Conservation (phyloP, 2,797 vertebrate species). For the Hydrophis major region DNA sequence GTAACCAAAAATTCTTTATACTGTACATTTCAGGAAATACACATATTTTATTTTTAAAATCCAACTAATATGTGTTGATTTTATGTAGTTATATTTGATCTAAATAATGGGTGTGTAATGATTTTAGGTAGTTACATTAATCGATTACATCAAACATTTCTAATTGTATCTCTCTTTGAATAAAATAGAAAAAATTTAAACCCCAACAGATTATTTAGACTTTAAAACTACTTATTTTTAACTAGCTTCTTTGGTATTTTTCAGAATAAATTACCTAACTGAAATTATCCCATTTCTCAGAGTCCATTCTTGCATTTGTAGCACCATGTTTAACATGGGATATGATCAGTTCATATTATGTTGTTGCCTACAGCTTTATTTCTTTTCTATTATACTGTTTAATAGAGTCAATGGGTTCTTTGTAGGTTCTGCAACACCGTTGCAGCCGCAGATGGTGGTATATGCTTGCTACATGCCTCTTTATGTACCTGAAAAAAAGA, state of each 20-base stretch:
- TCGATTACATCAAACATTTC: not conserved
- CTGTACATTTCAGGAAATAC: not conserved
- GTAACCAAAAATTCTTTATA: not conserved
- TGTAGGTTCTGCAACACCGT: slow-evolving; percentile 58
- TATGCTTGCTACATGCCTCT: slow-evolving; percentile 80
- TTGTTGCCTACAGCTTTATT: not conserved
- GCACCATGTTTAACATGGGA: slow-evolving; percentile 7
- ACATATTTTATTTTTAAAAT: not conserved
- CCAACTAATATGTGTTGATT: not conserved
- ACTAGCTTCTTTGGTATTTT: not conserved
- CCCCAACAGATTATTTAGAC: slow-evolving; percentile 2
- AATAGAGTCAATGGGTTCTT: slow-evolving; percentile 32
- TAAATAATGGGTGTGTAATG: not conserved
- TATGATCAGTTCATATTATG: not conserved
- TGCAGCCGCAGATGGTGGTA: slow-evolving; percentile 70
- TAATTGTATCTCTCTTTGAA: not conserved
- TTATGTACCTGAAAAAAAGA: slow-evolving; percentile 75
- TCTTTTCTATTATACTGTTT: slow-evolving; percentile 25
- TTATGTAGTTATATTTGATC: not conserved
- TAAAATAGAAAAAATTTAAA: not conserved
- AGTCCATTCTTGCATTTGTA: not conserved
- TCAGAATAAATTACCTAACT: not conserved
- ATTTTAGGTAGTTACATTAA: not conserved
- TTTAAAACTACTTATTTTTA: not conserved
- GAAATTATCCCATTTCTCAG: not conserved